Conservation (phyloP, 92 coral and sea anemone species). For the Epizoanthus rinbou region DNA sequence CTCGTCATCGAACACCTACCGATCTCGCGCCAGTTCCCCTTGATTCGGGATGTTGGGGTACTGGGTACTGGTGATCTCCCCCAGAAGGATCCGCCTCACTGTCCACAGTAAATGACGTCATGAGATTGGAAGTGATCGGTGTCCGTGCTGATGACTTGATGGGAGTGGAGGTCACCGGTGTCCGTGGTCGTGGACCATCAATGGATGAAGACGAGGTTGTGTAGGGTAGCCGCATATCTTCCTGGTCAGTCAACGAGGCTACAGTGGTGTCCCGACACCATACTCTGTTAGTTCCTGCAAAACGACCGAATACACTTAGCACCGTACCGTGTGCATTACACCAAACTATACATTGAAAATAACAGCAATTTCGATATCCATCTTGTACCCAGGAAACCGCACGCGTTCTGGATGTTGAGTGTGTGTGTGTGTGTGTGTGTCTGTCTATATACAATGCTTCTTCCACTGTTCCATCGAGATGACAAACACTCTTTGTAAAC, state of each 20-base stretch:
- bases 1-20: background rate
- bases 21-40: background rate
- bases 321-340: background rate
- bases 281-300: background rate
- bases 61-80: background rate
- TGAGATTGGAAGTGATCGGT: constrained; percentile 30
- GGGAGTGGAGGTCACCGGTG: constrained; percentile 35
- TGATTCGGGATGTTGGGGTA: background rate
- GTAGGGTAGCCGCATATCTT: constrained; percentile 10
- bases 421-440: too few relatives aligned
- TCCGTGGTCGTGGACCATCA: background rate
- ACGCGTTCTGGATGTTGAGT: too few relatives aligned
- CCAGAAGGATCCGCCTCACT: background rate
- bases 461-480: too few relatives aligned
- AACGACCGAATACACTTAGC: background rate
- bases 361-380: too few relatives aligned
- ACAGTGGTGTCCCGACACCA: constrained; percentile 4
- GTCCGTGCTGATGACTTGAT: background rate
- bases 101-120: constrained; percentile 4
- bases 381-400: too few relatives aligned
- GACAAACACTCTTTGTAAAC: too few relatives aligned
- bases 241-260: constrained; percentile 13
- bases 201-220: constrained; percentile 24
- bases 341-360: too few relatives aligned
- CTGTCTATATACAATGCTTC: too few relatives aligned